Evolutionary conservation across 2,888 invertebrate species (phyloP).

Genomic region (Hyposoter dolosus): DNA sequence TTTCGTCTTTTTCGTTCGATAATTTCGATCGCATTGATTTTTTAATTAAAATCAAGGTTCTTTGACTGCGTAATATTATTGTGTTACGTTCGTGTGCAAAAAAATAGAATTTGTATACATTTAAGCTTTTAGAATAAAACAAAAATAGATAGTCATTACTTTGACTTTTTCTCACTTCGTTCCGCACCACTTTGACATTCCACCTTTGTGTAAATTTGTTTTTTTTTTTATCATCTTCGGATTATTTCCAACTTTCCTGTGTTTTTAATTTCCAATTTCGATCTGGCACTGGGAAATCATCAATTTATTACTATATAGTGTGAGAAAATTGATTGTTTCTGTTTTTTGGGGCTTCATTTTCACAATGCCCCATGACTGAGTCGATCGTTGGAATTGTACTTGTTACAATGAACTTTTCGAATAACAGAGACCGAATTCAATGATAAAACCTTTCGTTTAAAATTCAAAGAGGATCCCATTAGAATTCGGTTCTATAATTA

Average conservation of each 20-base stretch:
- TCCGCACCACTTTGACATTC: not conserved
- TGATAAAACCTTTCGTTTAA: not conserved
- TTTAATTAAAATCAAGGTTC: slow-evolving; percentile 43
- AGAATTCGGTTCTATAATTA: not conserved
- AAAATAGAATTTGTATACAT: slow-evolving; percentile 57
- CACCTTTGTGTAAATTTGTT: too few species aligned
- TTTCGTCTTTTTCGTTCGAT: slow-evolving; percentile 13
- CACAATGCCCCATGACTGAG: not conserved
- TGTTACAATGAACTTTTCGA: not conserved
- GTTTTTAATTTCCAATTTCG: not conserved
- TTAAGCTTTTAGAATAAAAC: slow-evolving; percentile 63
- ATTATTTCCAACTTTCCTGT: too few species aligned
- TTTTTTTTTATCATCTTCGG: too few species aligned
- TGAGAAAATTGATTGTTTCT: not conserved
- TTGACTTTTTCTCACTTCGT: not conserved
- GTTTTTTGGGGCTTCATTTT: not conserved
- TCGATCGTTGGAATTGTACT: not conserved
- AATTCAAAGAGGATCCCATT: not conserved
- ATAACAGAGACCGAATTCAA: not conserved
- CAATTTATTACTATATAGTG: not conserved
- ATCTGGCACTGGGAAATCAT: not conserved
- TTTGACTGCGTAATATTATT: slow-evolving; percentile 52
- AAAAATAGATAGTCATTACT: slow-evolving; percentile 39
- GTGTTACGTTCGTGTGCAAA: slow-evolving; percentile 52
- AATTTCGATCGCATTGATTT: slow-evolving; percentile 34